These are phyloP conservation scores for Mantis religiosa DNA, from an alignment of 2,888 invertebrate genomes.

Conservation along the genomic window DNA sequence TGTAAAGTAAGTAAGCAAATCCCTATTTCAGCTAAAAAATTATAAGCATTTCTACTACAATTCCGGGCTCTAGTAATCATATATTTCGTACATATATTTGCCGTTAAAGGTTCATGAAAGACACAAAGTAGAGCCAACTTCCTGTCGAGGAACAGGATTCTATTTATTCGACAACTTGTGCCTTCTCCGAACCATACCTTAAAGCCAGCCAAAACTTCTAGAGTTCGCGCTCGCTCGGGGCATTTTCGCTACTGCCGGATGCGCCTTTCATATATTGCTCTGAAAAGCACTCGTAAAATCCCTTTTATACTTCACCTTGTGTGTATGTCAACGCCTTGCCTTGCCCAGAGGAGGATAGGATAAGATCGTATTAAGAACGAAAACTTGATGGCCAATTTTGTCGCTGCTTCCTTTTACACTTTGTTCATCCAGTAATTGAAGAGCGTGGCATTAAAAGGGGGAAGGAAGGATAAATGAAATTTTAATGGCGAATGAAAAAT, in stretches of 20 bases:
- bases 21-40: too few species aligned
- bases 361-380: background rate
- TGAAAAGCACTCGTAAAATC: conserved; percentile 5
- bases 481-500: background rate
- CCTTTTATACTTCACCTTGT: background rate
- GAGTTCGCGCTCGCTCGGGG: background rate
- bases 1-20: too few species aligned
- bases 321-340: background rate
- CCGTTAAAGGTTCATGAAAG: background rate
- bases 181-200: background rate
- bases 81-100: background rate
- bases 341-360: background rate
- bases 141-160: conserved; percentile 19
- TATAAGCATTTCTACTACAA: too few species aligned
- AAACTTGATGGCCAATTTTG: background rate
- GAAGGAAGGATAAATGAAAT: background rate
- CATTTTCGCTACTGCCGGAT: background rate
- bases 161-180: conserved; percentile 26
- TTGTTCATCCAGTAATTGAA: background rate
- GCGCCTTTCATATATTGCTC: conserved; percentile 5
- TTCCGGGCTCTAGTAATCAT: too few species aligned
- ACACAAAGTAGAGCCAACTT: conserved; percentile 16
- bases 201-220: background rate
- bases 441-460: background rate
- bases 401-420: background rate